Evolutionary conservation across 2,888 invertebrate genomes (phyloP), one percentile per base, ranked within the genome.

Genomic region (Eucera pruinosa): DNA sequence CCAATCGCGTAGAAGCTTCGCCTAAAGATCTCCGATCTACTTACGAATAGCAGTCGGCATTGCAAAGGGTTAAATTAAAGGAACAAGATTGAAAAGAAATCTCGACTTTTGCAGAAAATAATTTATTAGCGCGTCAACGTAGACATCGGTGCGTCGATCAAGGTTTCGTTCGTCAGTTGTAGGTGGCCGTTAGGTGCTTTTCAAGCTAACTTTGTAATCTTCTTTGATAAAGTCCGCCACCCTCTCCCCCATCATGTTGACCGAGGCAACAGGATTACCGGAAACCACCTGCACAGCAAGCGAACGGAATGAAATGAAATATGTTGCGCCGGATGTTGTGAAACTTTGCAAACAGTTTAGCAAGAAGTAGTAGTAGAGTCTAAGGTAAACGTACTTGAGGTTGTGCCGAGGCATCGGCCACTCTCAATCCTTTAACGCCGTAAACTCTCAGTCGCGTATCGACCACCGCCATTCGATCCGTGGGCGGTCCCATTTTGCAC

Each of bases 401-500:
- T 92, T 94, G 94, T 27, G 95, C 91, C 0, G 95, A 95, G 0
- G 94, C 94, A 80, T 95, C 95, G 2, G 93, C 93, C 1, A 92
- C 86, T 39, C 92, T 86, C 33, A 92, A 77, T 27, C 95, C 94
- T 76, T 93, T 88, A 18, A 96, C 92, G 0, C 95, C 95, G 81
- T 94, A 93, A 0, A 96, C 95, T 80, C 91, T 93, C 2, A 97
- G 93, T 89, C 94, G 94, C 78, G 95, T 93, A 90, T 96, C 95
- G 0, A 97, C 96, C 0, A 97, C 97, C 0, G 96, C 95, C 93
- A 95, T 93, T 0, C 94, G 94, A 89, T 97, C 96, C 0, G 93
- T 91, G 0, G 89, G 85, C 0, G 96, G 95, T 0, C 97, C 97
- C 96, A 97, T 97, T 93, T 96, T 96, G 89, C 96, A 96, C 0